Conservation (phyloP, 2,888 invertebrate species). For the Zaprionus obscuricornis region DNA sequence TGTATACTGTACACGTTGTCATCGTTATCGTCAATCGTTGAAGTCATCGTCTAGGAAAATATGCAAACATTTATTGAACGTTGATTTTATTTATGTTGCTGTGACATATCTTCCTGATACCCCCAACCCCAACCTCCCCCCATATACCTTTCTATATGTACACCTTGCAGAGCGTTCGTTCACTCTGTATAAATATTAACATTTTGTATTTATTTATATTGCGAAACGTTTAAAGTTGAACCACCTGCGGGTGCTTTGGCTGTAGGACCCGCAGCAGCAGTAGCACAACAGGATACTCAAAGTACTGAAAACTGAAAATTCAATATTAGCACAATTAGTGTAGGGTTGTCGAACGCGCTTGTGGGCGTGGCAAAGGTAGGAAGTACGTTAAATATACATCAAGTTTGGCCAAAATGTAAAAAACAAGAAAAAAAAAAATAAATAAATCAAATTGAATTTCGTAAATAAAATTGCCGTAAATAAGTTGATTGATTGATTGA, state of each 20-base stretch:
- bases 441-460: constrained; percentile 62
- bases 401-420: too few relatives aligned
- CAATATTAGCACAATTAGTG: constrained; percentile 77
- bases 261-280: constrained; percentile 30
- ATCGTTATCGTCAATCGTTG: constrained; percentile 61
- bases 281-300: neutral
- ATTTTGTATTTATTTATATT: constrained; percentile 73
- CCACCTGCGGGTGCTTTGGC: constrained; percentile 59
- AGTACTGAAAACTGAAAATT: constrained; percentile 34
- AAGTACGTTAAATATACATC: neutral
- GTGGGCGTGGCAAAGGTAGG: neutral
- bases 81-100: constrained; percentile 74
- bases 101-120: constrained; percentile 25
- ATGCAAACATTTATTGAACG: constrained; percentile 77
- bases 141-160: neutral
- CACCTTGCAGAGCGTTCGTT: too few relatives aligned
- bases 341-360: constrained; percentile 3
- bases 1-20: constrained; percentile 37
- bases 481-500: too few relatives aligned
- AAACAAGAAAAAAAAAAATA: too few relatives aligned
- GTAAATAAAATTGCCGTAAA: constrained; percentile 21
- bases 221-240: constrained; percentile 73
- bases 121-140: neutral
- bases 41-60: constrained; percentile 71
- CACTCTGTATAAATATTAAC: constrained; percentile 59